Evolutionary conservation across 2,888 invertebrate genomes (phyloP).

Genomic region (Diplolepis rosae): DNA sequence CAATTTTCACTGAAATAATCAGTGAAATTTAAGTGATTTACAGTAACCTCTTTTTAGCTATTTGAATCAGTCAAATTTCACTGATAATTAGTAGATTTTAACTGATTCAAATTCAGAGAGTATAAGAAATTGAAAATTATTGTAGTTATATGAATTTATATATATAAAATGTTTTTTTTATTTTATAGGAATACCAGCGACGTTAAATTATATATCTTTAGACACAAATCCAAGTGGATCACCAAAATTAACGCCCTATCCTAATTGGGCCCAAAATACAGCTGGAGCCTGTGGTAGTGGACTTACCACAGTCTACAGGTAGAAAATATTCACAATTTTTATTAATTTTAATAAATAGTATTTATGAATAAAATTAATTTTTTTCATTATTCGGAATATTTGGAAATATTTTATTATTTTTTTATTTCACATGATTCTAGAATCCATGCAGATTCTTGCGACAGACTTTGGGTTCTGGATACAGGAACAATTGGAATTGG

Average conservation of each 20-base stretch:
- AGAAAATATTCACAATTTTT: slow-evolving; percentile 20
- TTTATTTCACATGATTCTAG: too few relatives aligned
- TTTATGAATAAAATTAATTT: too few relatives aligned
- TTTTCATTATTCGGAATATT: too few relatives aligned
- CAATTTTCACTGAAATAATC: too few relatives aligned
- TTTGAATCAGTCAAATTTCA: too few relatives aligned
- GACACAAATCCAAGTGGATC: slow-evolving; percentile 81
- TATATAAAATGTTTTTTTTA: slow-evolving; percentile 41
- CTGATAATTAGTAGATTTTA: too few relatives aligned
- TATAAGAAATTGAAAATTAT: too few relatives aligned
- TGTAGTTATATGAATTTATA: not conserved
- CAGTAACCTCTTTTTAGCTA: too few relatives aligned
- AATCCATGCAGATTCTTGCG: slow-evolving; percentile 85
- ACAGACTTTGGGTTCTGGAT: slow-evolving; percentile 88
- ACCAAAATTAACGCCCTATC: slow-evolving; percentile 86
- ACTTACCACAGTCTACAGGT: slow-evolving; percentile 83
- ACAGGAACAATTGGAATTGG: slow-evolving; percentile 88
- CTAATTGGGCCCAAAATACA: slow-evolving; percentile 84
- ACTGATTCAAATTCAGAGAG: too few relatives aligned
- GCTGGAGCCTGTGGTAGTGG: slow-evolving; percentile 85
- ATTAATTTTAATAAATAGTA: slow-evolving; percentile 19
- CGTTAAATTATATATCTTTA: slow-evolving; percentile 86
- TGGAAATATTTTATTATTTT: too few relatives aligned
- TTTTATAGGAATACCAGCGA: slow-evolving; percentile 84
- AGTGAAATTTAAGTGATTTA: too few relatives aligned